phyloP scores from a whole-genome alignment of 2,797 vertebrate genomes.

The Takifugu ocellatus region DNA sequence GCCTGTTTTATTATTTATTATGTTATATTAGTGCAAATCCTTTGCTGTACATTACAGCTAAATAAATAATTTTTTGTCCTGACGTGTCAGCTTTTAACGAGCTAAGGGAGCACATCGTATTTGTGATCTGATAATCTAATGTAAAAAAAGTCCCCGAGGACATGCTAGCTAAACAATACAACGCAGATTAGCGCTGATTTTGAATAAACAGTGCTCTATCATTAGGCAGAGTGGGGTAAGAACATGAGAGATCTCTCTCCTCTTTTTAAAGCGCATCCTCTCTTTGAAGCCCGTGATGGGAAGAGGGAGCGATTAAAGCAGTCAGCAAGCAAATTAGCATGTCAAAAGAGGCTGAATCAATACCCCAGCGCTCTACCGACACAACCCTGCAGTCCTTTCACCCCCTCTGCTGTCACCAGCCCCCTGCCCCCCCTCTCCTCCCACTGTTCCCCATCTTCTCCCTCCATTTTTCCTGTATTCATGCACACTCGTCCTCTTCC shows the following conservation, averaged over 20 bases:
- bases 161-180: too few relatives aligned
- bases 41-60: too few relatives aligned
- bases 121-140: too few relatives aligned
- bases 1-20: too few relatives aligned
- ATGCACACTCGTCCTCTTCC: conserved; percentile 51
- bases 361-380: conserved; percentile 72
- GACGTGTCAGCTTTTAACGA: too few relatives aligned
- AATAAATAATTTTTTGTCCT: too few relatives aligned
- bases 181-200: background rate
- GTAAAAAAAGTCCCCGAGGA: too few relatives aligned
- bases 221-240: background rate
- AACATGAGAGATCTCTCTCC: conserved; percentile 1
- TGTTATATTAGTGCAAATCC: too few relatives aligned
- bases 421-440: conserved; percentile 39
- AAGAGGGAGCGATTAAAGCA: conserved; percentile 77
- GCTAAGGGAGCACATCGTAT: too few relatives aligned
- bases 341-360: conserved; percentile 84
- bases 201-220: background rate
- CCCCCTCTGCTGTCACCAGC: conserved; percentile 13
- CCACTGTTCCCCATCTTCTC: conserved; percentile 55
- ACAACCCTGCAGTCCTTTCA: conserved; percentile 55
- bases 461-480: conserved; percentile 53
- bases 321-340: conserved; percentile 82
- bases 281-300: conserved; percentile 82
- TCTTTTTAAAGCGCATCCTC: conserved; percentile 79